phyloP scores from a whole-genome alignment of 2,797 vertebrate species.

The Amblyraja radiata region DNA sequence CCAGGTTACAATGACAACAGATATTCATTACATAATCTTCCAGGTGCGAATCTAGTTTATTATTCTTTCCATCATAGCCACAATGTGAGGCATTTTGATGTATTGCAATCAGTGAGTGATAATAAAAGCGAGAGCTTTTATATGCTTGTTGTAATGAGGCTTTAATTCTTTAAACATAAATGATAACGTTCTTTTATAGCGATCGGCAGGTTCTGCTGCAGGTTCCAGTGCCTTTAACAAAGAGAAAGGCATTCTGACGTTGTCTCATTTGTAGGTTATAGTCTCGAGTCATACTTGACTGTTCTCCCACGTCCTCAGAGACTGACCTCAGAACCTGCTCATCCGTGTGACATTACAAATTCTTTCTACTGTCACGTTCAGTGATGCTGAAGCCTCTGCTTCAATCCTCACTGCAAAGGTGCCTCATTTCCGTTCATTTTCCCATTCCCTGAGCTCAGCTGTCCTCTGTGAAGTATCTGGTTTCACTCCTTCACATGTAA shows the following conservation, averaged over 20 bases:
- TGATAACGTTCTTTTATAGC: not conserved
- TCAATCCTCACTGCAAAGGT: no score
- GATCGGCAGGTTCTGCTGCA: not conserved
- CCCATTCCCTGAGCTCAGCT: no score
- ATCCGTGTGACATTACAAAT: no score
- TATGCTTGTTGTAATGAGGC: not conserved
- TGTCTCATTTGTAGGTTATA: not conserved
- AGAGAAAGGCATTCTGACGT: not conserved
- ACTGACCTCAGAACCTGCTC: no score
- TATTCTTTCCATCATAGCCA: not conserved
- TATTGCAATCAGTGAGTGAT: not conserved
- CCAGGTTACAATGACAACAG: not conserved
- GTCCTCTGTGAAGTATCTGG: no score
- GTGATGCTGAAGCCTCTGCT: no score
- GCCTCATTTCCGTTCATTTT: no score
- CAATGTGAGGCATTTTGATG: not conserved
- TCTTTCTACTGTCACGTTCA: no score
- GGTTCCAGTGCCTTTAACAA: not conserved
- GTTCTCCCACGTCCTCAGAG: no score
- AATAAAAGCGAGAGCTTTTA: not conserved
- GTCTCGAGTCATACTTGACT: not conserved
- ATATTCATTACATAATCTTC: not conserved
- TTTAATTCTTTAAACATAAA: not conserved
- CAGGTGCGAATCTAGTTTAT: not conserved
- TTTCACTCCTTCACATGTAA: no score